Base-by-base conservation (phyloP, 2,797 vertebrate species). In the Meda fulgida region DNA sequence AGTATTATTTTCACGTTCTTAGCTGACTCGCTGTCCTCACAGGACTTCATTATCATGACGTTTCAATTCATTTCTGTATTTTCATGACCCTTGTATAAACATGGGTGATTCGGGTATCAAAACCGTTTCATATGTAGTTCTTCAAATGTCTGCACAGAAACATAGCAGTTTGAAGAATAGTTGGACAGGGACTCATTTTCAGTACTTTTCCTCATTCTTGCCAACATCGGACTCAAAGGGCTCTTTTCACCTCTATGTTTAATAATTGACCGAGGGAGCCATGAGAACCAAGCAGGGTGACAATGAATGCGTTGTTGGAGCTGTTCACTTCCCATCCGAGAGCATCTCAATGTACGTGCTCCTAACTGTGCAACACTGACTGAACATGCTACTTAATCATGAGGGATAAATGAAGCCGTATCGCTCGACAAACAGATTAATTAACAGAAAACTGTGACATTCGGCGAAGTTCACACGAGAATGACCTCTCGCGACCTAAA, bases 201-300 rank as follows among this genome's bases (percentile, higher is more conserved):
- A 87, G 91, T 92, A 95, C 91, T 93, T 93, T 93, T 96, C 95
- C 95, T 94, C 92, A 94, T 95, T 94, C 92, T 89, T 78, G 77
- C 91, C 81, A 87, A 91, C 90, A 55, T 91, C 77, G 53, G 89
- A 67, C 90, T 94, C 91, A 92, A 69, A 91, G 87, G 87, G 88
- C 48, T 86, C 84, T 90, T 93, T 93, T 83, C 67, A 63, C 87
- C 48, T 23, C 63, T 65, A 3, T 18, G 63, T 92, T 86, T 97
- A 97, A 98, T 97, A 93, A 99, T 97, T 97, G 96, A 97, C 96
- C 0, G 85, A 48, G 85, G 51, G 81, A 85, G 89, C 80, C 94
- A 94, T 97, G 97, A 95, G 96, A 97, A 97, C 92, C 89, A 86
- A 89, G 36, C 40, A 87, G 86, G 34, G 40, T 89, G 91, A 97